Percentiles rank a stretch among this genome's conserved stretches.
Conservation (phyloP, 2,113 vertebrate species). For the Grammomys surdaster region DNA sequence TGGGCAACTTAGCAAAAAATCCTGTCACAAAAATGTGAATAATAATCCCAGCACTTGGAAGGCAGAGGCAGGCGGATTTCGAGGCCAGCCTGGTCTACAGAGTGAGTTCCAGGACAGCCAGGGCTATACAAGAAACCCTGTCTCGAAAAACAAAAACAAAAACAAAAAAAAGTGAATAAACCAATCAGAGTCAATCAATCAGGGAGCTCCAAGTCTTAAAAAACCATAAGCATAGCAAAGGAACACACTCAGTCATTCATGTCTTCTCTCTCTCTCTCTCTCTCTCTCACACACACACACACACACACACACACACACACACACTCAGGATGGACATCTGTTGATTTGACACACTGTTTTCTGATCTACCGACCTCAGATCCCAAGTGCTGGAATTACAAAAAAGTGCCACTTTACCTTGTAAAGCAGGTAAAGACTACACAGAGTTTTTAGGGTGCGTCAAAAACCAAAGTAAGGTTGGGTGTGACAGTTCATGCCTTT, state of each 20-base stretch:
- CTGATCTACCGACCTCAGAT: no score
- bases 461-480: not conserved
- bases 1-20: not conserved
- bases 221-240: not conserved
- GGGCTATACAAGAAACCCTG: no score
- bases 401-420: no score
- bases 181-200: not conserved
- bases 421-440: not conserved
- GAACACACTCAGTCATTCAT: not conserved
- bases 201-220: not conserved
- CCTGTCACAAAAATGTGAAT: not conserved
- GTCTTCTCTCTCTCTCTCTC: no score
- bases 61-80: no score
- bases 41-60: no score
- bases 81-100: no score
- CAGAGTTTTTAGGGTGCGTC: not conserved
- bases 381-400: not conserved
- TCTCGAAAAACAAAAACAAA: no score
- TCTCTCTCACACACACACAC: no score
- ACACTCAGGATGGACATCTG: not conserved
- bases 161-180: no score
- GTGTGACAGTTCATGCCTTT: not conserved
- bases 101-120: no score
- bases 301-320: not conserved
- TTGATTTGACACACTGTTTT: no score